Conservation (phyloP, 2,888 invertebrate species). For the Agrenia bidenticulata region DNA sequence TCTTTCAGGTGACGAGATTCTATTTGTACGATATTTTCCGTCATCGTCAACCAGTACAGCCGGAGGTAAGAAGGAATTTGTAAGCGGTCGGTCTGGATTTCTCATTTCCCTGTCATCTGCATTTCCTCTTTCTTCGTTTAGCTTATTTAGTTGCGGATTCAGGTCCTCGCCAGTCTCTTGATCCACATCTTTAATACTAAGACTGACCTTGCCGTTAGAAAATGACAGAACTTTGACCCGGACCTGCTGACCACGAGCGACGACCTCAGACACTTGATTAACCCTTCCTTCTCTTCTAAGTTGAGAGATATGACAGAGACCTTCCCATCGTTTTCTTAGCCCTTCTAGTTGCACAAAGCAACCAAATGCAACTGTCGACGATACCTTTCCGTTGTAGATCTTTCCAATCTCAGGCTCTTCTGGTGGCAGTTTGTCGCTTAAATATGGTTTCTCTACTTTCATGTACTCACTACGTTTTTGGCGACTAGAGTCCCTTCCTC, state of each 20-base stretch:
- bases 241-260: slow-evolving; percentile 82
- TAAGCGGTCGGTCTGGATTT: slow-evolving; percentile 87
- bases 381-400: slow-evolving; percentile 91
- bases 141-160: slow-evolving; percentile 68
- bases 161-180: slow-evolving; percentile 92
- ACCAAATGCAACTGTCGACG: slow-evolving; percentile 95
- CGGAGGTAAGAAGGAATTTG: slow-evolving; percentile 59
- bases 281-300: slow-evolving; percentile 89
- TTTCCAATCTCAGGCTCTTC: slow-evolving; percentile 60
- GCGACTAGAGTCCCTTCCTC: slow-evolving; percentile 25
- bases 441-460: slow-evolving; percentile 45
- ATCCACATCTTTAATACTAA: slow-evolving; percentile 97
- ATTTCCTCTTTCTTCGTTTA: slow-evolving; percentile 59
- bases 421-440: slow-evolving; percentile 55
- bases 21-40: slow-evolving; percentile 75
- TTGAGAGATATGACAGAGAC: slow-evolving; percentile 95
- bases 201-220: slow-evolving; percentile 90
- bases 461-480: slow-evolving; percentile 35
- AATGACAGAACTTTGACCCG: slow-evolving; percentile 87
- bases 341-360: slow-evolving; percentile 97
- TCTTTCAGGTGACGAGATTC: slow-evolving; percentile 89
- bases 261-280: slow-evolving; percentile 90
- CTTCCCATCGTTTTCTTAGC: slow-evolving; percentile 76
- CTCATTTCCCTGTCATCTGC: slow-evolving; percentile 56
- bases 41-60: slow-evolving; percentile 71